These are phyloP conservation scores for Sesia bembeciformis DNA, from an alignment of 2,888 invertebrate species.

Conservation along the genomic window DNA sequence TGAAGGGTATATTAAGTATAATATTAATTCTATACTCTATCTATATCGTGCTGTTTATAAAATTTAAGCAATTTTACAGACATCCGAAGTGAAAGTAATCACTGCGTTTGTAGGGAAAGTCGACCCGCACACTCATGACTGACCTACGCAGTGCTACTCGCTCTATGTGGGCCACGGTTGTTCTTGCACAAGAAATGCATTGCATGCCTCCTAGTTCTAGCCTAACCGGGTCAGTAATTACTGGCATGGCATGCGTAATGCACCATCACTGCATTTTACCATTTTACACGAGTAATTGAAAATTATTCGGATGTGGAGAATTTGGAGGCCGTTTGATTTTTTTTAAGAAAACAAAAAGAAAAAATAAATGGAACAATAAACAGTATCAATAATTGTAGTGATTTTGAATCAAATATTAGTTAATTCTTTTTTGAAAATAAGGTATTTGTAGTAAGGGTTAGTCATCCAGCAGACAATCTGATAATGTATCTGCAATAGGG, in stretches of 20 bases:
- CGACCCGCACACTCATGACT: conserved; percentile 34
- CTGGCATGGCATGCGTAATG: background rate
- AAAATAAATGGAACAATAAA: too few species aligned
- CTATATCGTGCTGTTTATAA: background rate
- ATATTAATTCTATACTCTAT: background rate
- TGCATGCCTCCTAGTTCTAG: background rate
- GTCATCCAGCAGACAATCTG: too few species aligned
- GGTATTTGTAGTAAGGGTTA: too few species aligned
- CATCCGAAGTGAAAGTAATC: conserved; percentile 41
- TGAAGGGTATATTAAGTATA: background rate
- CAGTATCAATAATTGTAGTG: too few species aligned
- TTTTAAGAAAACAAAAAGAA: too few species aligned
- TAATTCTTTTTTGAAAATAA: too few species aligned
- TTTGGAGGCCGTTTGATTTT: too few species aligned
- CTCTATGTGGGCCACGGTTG: conserved; percentile 45
- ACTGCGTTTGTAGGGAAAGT: conserved; percentile 46
- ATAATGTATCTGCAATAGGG: too few species aligned
- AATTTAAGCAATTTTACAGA: background rate
- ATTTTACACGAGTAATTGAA: too few species aligned
- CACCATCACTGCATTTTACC: background rate
- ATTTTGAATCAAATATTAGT: too few species aligned
- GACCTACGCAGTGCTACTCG: conserved; percentile 60
- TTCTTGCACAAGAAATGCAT: conserved; percentile 37
- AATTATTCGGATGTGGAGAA: too few species aligned
- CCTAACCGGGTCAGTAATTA: background rate